These are phyloP conservation scores for Boloria selene DNA, from an alignment of 2,888 invertebrate species.

Conservation along the genomic window DNA sequence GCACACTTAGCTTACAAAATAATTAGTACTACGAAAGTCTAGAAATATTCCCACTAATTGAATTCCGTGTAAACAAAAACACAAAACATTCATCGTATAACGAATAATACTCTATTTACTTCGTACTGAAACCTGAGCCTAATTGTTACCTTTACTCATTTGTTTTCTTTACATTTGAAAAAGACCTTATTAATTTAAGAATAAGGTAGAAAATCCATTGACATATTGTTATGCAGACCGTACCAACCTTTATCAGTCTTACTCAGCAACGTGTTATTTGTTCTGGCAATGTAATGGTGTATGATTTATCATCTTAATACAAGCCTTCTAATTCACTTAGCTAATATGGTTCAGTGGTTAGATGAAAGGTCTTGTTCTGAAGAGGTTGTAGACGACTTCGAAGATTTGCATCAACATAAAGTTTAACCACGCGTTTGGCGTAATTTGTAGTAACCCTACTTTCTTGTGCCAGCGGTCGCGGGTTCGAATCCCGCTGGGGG, in stretches of 20 bases:
- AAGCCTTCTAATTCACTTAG: slow-evolving; percentile 17
- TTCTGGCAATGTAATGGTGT: slow-evolving; percentile 25
- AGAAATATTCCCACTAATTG: slow-evolving; percentile 9
- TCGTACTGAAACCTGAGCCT: slow-evolving; percentile 30
- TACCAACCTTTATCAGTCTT: slow-evolving; percentile 25
- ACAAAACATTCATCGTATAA: slow-evolving; percentile 15
- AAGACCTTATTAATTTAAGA: background rate
- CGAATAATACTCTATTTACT: slow-evolving; percentile 21
- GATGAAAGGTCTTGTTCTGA: background rate
- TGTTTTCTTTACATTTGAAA: slow-evolving; percentile 8
- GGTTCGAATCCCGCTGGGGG: no score
- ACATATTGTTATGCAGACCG: background rate
- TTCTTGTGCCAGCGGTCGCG: no score
- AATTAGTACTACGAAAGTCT: background rate
- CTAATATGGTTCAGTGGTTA: slow-evolving; percentile 7
- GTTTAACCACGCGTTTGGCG: no score
- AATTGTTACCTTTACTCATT: slow-evolving; percentile 35
- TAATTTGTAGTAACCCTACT: no score
- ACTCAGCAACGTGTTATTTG: slow-evolving; percentile 25
- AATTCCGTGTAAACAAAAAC: slow-evolving; percentile 14
- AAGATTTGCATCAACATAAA: no score
- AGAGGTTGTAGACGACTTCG: no score
- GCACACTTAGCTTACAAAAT: background rate
- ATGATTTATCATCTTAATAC: slow-evolving; percentile 25
- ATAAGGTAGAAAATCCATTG: slow-evolving; percentile 11